Base-by-base conservation (phyloP, 2,797 vertebrate genomes). In the Adelosebastes latens region DNA sequence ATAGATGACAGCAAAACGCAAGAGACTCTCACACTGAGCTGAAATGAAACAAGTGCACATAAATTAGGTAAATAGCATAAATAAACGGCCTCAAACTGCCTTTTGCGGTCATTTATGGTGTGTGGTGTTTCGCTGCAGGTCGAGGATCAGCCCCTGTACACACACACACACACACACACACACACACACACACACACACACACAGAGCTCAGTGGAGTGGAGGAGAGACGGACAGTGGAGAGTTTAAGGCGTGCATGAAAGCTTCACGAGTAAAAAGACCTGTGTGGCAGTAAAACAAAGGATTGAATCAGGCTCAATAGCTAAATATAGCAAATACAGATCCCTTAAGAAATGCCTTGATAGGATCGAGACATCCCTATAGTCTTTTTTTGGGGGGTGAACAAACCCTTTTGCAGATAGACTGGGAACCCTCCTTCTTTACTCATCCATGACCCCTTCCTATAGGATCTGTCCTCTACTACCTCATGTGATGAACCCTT, bases 401-500 rank as follows among this genome's bases (percentile, higher is more conserved):
- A 42, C 12, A 31, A 58, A 49, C 20, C 2, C 12, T 25, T 55
- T 8, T 34, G 9, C 42, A 58, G 27, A 9, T 34, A 32, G 8
- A 62, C 31, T 14, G 24, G 60, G 56, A 78, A 56, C 0, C 16
- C 34, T 24, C 27, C 24, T 16, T 20, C 22, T 61, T 29, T 7
- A 39, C 59, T 69, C 25, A 64, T 62, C 52, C 53, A 29, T 66
- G 55, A 68, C 64, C 39, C 58, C 39, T 34, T 63, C 16, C 60
- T 85, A 81, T 31, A 70, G 22, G 13, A 32, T 52, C 39, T 66
- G 62, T 77, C 49, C 60, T 64, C 22, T 27, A 55, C 12, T 24
- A 63, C 59, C 62, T 75, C 31, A 65, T 75, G 42, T 65, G 60
- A 73, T 31, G 27, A 27, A 75, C 77, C 60, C 82, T 31, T 60